Base-by-base conservation (phyloP, 1,140 invertebrate genomes). In the Plodia interpunctella region DNA sequence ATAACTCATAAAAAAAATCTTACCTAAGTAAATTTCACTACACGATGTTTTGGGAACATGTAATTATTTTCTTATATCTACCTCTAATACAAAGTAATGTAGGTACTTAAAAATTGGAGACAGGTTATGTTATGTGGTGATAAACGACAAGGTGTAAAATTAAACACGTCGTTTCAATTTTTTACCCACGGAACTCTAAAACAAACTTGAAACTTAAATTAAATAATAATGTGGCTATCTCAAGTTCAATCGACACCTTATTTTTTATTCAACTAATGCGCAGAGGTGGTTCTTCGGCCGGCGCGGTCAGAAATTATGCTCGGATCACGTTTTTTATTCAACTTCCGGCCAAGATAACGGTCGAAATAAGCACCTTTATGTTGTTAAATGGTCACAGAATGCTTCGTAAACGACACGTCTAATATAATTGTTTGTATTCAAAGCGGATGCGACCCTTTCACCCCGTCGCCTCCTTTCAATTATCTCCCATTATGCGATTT, bases 321-420 rank as follows among this genome's bases (percentile, higher is more conserved):
- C 71, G 74, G 72, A 80, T 80, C 78, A 76, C 62, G 65, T 70
- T 78, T 83, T 75, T 78, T 53, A 53, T 82, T 80, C 61, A 38
- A 83, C 80, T 83, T 86, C 83, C 83, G 83, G 74, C 53, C 70
- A 54, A 80, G 80, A 83, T 83, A 85, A 86, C 74, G 70, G 76
- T 77, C 74, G 60, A 66, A 70, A 75, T 74, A 74, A 78, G 74
- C 76, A 83, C 78, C 79, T 83, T 83, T 76, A 73, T 65, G 63
- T 72, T 72, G 68, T 82, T 81, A 78, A 83, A 63, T 76, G 71
- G 66, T 69, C 74, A 68, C 63, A 78, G 66, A 72, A 74, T 74
- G 72, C 65, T 74, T 72, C 64, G 61, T 72, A 68, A 76, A 74
- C 56, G 63, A 64, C 61, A 66, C 69, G 55, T 59, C 63, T 54